Conservation (phyloP, 1,140 invertebrate species). For the silkworm (Bombyx mori) region DNA sequence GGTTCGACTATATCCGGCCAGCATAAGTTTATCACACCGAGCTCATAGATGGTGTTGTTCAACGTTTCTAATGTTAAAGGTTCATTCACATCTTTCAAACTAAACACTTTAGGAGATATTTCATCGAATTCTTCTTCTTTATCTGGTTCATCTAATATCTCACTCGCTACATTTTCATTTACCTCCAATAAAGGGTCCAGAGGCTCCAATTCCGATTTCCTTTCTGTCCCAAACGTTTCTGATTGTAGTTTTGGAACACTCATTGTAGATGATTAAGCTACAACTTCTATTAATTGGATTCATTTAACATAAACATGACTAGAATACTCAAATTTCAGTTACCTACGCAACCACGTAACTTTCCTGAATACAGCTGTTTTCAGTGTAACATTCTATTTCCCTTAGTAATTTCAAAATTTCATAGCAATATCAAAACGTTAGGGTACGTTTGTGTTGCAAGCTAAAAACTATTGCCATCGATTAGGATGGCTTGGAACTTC, state of each 20-base stretch:
- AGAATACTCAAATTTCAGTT: background rate
- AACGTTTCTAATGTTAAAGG: conserved; percentile 42
- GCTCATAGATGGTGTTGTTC: conserved; percentile 58
- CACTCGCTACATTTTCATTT: conserved; percentile 42
- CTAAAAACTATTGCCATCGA: no score
- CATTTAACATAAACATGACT: background rate
- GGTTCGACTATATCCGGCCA: conserved; percentile 65
- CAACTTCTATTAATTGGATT: background rate
- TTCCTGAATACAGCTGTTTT: background rate
- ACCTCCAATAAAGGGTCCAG: conserved; percentile 54
- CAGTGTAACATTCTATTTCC: no score
- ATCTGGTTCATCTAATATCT: conserved; percentile 38
- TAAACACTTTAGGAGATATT: conserved; percentile 49
- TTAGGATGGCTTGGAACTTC: no score
- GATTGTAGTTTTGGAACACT: conserved; percentile 8
- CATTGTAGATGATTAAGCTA: background rate
- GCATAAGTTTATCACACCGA: conserved; percentile 54
- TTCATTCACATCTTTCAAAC: conserved; percentile 35
- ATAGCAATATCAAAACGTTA: no score
- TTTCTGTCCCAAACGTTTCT: conserved; percentile 26
- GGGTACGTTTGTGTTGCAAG: no score
- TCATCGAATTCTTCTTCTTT: conserved; percentile 46
- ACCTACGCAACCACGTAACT: background rate
- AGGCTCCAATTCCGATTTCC: conserved; percentile 33
- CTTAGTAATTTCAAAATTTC: no score